These are phyloP conservation scores for Manis pentadactyla DNA, from an alignment of 2,797 vertebrate genomes.

Conservation along the genomic window DNA sequence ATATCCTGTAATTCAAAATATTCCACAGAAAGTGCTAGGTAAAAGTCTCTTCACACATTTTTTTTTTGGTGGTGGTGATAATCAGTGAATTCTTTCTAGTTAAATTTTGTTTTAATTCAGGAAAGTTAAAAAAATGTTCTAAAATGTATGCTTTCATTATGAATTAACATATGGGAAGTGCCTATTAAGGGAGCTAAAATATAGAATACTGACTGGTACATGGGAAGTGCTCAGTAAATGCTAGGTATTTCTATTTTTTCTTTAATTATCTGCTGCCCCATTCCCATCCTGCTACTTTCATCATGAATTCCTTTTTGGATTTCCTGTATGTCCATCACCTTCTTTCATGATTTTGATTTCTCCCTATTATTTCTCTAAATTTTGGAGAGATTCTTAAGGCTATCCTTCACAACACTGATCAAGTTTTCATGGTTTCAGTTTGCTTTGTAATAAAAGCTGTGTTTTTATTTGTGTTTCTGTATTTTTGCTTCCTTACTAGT, in stretches of 20 bases:
- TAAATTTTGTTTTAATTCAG: neutral
- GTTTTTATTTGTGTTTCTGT: neutral
- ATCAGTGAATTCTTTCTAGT: neutral
- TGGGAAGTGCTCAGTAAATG: neutral
- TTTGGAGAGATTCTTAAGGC: neutral
- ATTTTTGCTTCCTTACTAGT: neutral
- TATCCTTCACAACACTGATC: neutral
- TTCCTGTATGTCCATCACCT: neutral
- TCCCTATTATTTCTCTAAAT: neutral
- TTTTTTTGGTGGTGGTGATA: neutral
- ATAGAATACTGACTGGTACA: neutral
- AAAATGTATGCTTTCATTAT: neutral
- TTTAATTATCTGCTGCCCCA: neutral
- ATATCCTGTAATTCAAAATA: neutral
- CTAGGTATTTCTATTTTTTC: neutral
- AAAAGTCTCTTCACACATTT: neutral
- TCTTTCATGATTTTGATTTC: neutral
- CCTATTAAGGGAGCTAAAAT: neutral
- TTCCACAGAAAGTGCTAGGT: neutral
- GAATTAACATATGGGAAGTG: neutral
- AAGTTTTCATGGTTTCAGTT: neutral
- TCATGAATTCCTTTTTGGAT: neutral
- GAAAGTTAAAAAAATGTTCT: neutral
- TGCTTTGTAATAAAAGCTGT: neutral
- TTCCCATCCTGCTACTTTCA: neutral